Evolutionary conservation across 1,140 invertebrate species (phyloP), one percentile per base, ranked within the genome.

Genomic region (Drosophila ficusphila): DNA sequence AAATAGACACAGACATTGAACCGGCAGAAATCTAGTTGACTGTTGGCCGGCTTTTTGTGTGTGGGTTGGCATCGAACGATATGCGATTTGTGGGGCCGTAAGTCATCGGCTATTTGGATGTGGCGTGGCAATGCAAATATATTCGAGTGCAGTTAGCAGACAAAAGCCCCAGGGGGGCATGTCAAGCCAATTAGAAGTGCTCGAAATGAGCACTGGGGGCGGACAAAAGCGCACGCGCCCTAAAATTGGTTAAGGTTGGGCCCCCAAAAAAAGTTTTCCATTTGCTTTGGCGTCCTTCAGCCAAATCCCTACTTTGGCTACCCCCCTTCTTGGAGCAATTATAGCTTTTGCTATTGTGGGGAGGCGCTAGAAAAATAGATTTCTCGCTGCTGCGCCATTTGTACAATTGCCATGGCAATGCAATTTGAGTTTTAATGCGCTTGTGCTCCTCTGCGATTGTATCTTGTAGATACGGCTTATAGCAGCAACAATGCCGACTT

Each of bases 151-250:
- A 53, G 49, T 27, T 12, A 46, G 8, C 38, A 19, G 27, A 21
- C 18, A 39, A 75, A 56, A 52, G 23, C 72, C 33, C 72, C 44
- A 23, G 48, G 48, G 47, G 39, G 58, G 36, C 52, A 48, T 65
- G 67, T 56, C 73, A 54, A 72, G 79, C 76, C 72, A 86, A 85
- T 85, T 83, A 85, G 70, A 56, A 69, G 34, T 54, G 61, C 60
- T 53, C 56, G 36, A 81, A 81, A 57, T 72, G 65, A 81, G 51
- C 53, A 60, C 29, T 34, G 36, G 29, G 39, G 57, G 41, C 12
- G 36, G 23, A 12, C 25, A 48, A 56, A 64, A 46, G 78, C 78
- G 76, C 42, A 56, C 34, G 64, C 54, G 52, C 51, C 44, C 53
- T 61, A 69, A 85, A 73, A 76, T 68, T 49, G 12, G 42, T 14